Conservation (phyloP, 2,888 invertebrate species). For the Eilema sororculum region DNA sequence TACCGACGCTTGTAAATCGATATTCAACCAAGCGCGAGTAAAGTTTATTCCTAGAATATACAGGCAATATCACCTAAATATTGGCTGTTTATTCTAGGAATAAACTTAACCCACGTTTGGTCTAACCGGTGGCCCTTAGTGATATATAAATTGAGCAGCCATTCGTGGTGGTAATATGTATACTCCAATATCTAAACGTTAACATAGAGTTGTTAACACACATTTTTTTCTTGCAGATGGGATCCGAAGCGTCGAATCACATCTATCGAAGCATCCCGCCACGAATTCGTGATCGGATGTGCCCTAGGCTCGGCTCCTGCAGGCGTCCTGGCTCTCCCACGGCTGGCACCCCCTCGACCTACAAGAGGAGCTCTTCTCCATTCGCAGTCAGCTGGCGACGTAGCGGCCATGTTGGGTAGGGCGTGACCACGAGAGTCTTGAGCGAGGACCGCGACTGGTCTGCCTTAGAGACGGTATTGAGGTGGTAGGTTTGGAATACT, state of each 20-base stretch:
- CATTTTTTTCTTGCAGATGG: conserved; percentile 88
- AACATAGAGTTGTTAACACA: background rate
- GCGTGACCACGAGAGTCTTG: conserved; percentile 85
- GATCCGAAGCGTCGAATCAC: conserved; percentile 96
- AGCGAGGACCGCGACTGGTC: conserved; percentile 61
- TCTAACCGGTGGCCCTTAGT: no score
- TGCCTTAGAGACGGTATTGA: conserved; percentile 38
- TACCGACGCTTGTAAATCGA: no score
- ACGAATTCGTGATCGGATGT: conserved; percentile 91
- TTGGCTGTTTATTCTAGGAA: no score
- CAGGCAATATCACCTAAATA: no score
- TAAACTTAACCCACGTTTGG: no score
- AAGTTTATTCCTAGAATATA: no score
- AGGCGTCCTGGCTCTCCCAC: conserved; percentile 81
- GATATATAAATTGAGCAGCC: no score
- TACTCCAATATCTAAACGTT: background rate
- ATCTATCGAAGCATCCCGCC: conserved; percentile 95
- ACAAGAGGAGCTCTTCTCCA: conserved; percentile 83
- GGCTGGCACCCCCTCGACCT: conserved; percentile 73
- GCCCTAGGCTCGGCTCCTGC: conserved; percentile 75
- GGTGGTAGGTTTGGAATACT: conserved; percentile 32
- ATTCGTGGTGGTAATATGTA: no score
- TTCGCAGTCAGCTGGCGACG: conserved; percentile 89
- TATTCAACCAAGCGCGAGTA: no score
- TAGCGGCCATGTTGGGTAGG: conserved; percentile 88